Base-by-base conservation (phyloP, 2,888 invertebrate species). In the Stratiomys singularior region DNA sequence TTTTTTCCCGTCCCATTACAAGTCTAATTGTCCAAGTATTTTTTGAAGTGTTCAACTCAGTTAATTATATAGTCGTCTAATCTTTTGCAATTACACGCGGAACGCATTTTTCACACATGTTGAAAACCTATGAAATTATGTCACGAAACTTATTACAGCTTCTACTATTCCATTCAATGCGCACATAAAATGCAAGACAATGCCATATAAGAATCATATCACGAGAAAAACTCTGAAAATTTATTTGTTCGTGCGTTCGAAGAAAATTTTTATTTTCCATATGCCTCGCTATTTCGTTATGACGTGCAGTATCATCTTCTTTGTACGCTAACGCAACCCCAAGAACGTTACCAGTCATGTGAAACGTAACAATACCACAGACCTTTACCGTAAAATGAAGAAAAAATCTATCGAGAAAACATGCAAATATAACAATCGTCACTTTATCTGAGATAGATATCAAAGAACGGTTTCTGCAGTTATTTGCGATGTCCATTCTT, bases 81-180 rank as follows among this genome's bases (percentile, higher is more conserved):
- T 30, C 66, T 52, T 52, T 25, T 11, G 25, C 37, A 71, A 46
- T 63, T 71, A 44, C 69, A 69, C 44, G 60, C 63, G 30, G 44
- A 58, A 69, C 67, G 46, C 30, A 69, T 69, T 77, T 13, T 25
- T 60, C 52, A 69, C 46, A 69, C 30, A 60, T 63, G 21, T 7
- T 77, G 77, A 25, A 69, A 69, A 69, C 46, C 60, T 46, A 44
- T 58, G 52, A 67, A 60, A 77, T 71, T 77, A 71, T 47, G 77
- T 77, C 63, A 60, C 52, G 18, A 71, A 71, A 37, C 52, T 52
- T 52, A 52, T 18, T 52, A 52, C 4, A 52, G n/a, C 18, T 18
- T 18, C 15, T 52, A 9, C 52, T 13, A 13, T 13, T 52, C 52
- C 52, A 52, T 52, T 52, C 52, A 15, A n/a, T 52, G 52, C 4